A percentile compares a stretch with the other conserved stretches of the same genome.
phyloP scores from a whole-genome alignment of 64 coral and sea anemone species.

The Dendronephthya gigantea region DNA sequence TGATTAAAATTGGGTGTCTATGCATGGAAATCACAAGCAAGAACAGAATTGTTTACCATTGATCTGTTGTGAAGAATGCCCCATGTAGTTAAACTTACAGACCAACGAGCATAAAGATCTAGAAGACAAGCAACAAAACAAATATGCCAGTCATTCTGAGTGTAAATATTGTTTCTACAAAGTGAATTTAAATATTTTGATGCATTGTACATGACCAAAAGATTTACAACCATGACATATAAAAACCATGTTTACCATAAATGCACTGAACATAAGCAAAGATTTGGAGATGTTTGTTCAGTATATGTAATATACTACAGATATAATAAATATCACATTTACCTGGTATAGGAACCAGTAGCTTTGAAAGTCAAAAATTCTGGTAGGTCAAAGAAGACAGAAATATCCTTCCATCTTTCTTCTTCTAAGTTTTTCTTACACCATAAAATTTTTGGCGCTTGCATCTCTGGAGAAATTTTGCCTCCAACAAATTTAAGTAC shows the following conservation, averaged over 20 bases:
- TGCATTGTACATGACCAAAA: no score
- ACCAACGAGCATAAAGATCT: conserved; percentile 88
- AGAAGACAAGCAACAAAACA: background rate
- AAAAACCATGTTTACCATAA: no score
- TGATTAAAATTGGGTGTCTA: background rate
- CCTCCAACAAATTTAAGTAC: conserved; percentile 82
- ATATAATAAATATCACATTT: background rate
- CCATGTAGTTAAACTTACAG: conserved; percentile 93
- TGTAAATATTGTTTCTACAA: background rate
- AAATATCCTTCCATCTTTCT: conserved; percentile 49
- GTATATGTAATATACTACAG: background rate
- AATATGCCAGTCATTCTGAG: background rate
- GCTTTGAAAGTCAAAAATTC: conserved; percentile 76
- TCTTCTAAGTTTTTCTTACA: conserved; percentile 53
- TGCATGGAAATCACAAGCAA: no score
- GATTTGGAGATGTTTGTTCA: no score
- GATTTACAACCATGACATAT: no score
- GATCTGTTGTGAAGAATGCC: conserved; percentile 52
- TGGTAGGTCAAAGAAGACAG: conserved; percentile 63
- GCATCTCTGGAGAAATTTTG: conserved; percentile 69
- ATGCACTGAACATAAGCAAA: no score
- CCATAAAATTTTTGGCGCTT: conserved; percentile 81
- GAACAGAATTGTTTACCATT: conserved; percentile 56
- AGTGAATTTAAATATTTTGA: no score
- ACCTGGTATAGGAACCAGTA: conserved; percentile 57